A percentile compares a stretch with the other conserved stretches of the same genome.
These are phyloP conservation scores for Argyrosomus regius DNA, from an alignment of 2,797 vertebrate species.

Conservation along the genomic window DNA sequence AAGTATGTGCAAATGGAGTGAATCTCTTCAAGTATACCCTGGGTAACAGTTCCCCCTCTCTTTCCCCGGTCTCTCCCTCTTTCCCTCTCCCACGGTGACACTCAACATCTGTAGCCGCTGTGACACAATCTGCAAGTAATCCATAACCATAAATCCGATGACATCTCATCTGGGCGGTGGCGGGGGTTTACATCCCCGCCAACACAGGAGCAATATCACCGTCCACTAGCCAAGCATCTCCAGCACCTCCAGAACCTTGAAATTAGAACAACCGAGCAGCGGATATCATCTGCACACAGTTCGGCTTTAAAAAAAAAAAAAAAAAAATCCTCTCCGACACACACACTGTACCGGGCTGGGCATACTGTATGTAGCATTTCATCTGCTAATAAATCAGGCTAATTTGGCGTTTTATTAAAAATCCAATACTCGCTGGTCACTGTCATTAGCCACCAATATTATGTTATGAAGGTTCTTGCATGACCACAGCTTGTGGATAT, in stretches of 20 bases:
- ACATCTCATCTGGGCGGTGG: slow-evolving; percentile 52
- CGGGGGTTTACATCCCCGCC: slow-evolving; percentile 40
- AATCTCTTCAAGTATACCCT: slow-evolving; percentile 65
- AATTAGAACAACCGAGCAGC: slow-evolving; percentile 69
- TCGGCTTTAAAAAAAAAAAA: not conserved
- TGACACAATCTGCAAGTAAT: slow-evolving; percentile 80
- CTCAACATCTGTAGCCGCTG: slow-evolving; percentile 72
- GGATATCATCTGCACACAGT: slow-evolving; percentile 39
- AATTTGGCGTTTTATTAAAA: slow-evolving; percentile 67
- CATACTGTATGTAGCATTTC: slow-evolving; percentile 28
- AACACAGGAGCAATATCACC: slow-evolving; percentile 77
- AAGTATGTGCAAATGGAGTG: slow-evolving; percentile 78
- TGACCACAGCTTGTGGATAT: slow-evolving; percentile 41
- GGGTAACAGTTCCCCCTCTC: slow-evolving; percentile 39
- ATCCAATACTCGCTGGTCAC: slow-evolving; percentile 23
- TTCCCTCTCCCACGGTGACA: slow-evolving; percentile 52
- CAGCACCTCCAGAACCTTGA: slow-evolving; percentile 70
- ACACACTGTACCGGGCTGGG: slow-evolving; percentile 18
- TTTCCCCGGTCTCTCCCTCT: slow-evolving; percentile 6
- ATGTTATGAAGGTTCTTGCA: slow-evolving; percentile 23
- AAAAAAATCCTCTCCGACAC: slow-evolving; percentile 18
- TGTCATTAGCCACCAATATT: slow-evolving; percentile 21
- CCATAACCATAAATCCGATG: slow-evolving; percentile 75
- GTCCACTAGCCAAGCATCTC: slow-evolving; percentile 78
- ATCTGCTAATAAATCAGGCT: slow-evolving; percentile 44